Base-by-base conservation (phyloP, 2,888 invertebrate genomes). In the Oxytorus armatus region DNA sequence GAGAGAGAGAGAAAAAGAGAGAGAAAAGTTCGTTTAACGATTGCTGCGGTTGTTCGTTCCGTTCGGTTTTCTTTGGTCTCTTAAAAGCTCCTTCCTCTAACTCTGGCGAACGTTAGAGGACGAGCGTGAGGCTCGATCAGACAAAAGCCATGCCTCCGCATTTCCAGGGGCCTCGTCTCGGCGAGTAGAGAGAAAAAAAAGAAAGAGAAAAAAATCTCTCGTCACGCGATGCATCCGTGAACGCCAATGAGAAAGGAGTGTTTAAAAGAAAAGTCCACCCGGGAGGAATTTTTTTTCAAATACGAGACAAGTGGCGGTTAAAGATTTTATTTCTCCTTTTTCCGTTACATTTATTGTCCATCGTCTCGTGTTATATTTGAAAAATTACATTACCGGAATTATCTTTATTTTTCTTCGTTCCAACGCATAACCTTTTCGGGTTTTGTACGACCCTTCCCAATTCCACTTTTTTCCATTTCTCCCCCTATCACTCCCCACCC, bases 11-110 rank as follows among this genome's bases (percentile, higher is more conserved):
- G 5, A 47, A 59, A 42, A 21, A 66, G 53, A 65, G 33, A 47
- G 53, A 39, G 72, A 75, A 74, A 70, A 57, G 49, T 66, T 65
- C 49, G 51, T 74, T 76, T 57, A 68, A 77, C 59, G 74, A 77
- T 73, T 66, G 65, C 70, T 74, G 72, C 49, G 55, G 72, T 72
- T 39, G 57, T 51, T 53, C 33, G 57, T 18, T 33, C 8, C 53
- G 5, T 51, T 53, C 57, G 42, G 49, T 65, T 55, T 63, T 61
- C 55, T 72, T 63, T 51, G 63, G 47, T 73, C 65, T 74, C n/a
- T 55, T 47, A 42, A 53, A 59, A 53, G n/a, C 39, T 7, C 4
- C 53, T 7, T 14, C 5, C 8, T 10, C 16, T 36, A 3, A 8
- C 3, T 36, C 3, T 36, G 8, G 36, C 10, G 36, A 36, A 36